Percentiles rank a stretch among this genome's conserved stretches.
Evolutionary conservation across 2,888 invertebrate species (phyloP).

Genomic region (Gymnocheta viridis): DNA sequence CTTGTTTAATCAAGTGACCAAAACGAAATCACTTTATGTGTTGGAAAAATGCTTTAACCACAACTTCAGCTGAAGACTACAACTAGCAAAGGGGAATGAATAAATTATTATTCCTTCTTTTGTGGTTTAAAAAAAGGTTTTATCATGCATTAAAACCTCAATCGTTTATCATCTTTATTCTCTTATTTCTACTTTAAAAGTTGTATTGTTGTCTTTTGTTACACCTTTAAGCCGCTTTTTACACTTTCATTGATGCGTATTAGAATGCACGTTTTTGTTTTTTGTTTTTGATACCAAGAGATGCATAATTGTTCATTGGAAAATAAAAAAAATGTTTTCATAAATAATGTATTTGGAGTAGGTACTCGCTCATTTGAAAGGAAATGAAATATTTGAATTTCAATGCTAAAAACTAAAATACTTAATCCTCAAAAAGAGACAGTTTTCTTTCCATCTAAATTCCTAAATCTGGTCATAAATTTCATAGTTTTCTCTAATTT

Average conservation of each 20-base stretch:
- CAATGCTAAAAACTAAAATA: neutral
- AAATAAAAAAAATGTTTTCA: neutral
- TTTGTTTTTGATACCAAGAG: neutral
- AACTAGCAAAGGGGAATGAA: neutral
- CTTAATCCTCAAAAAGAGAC: too few species aligned
- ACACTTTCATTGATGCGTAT: slow-evolving; percentile 61
- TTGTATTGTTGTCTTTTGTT: slow-evolving; percentile 14
- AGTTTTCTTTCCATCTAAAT: too few species aligned
- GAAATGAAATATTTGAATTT: neutral
- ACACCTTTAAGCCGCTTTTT: slow-evolving; percentile 52
- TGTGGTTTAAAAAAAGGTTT: slow-evolving; percentile 30
- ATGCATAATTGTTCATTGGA: slow-evolving; percentile 26
- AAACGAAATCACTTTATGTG: slow-evolving; percentile 29
- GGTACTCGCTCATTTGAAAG: neutral
- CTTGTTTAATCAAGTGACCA: slow-evolving; percentile 48
- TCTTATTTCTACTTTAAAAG: slow-evolving; percentile 1
- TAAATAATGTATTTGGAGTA: slow-evolving; percentile 14
- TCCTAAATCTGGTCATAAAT: too few species aligned
- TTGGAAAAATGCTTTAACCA: slow-evolving; percentile 48
- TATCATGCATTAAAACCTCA: slow-evolving; percentile 33
- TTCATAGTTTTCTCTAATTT: too few species aligned
- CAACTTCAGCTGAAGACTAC: neutral
- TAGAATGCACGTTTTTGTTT: slow-evolving; percentile 25
- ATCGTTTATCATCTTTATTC: slow-evolving; percentile 28
- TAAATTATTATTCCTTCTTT: slow-evolving; percentile 22